Base-by-base conservation (phyloP, 2,888 invertebrate species). In the Tineola bisselliella region DNA sequence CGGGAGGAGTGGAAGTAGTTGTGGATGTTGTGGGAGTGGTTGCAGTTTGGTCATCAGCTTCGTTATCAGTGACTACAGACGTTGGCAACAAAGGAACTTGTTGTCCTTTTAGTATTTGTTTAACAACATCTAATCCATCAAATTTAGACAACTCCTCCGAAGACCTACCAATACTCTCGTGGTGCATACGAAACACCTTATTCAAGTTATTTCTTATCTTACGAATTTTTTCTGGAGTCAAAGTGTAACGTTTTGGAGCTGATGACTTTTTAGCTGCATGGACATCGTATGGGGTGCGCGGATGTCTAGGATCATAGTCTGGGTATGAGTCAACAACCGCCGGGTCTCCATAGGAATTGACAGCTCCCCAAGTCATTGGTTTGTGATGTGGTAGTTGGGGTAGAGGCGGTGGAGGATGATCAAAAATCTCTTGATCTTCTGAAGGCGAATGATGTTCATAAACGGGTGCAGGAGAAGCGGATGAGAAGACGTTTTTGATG, bases 311-410 rank as follows among this genome's bases (percentile, higher is more conserved):
- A 44, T 82, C 75, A 63, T 78, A 83, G 54, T 81, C 76, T 0
- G 72, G 63, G 64, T 77, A 84, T 8, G 77, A 68, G 12, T 87
- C 83, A 0, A 67, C 63, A 52, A 75, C 70, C 1, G 81, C 86
- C 0, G 87, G 86, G 66, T 80, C 80, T 5, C 86, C 87, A 66
- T 87, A 87, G 1, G 87, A 86, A 64, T 86, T 77, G 0, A 86
- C 75, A 1, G 81, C 79, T 56, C 73, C 79, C 86, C 86, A 87
- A 0, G 73, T 17, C 80, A 77, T 80, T 1, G 81, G 82, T 62
- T 72, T 79, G 68, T 79, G 83, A 0, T 73, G 68, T 0, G 78
- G 81, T 11, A 71, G 63, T 0, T 75, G 68, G 64, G 77, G 78
- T 0, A 63, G 63, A 10, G 76, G 75, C 0, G 79, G 80, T 0